phyloP scores from a whole-genome alignment of 2,113 vertebrate species.

The Mormyrus lacerda region DNA sequence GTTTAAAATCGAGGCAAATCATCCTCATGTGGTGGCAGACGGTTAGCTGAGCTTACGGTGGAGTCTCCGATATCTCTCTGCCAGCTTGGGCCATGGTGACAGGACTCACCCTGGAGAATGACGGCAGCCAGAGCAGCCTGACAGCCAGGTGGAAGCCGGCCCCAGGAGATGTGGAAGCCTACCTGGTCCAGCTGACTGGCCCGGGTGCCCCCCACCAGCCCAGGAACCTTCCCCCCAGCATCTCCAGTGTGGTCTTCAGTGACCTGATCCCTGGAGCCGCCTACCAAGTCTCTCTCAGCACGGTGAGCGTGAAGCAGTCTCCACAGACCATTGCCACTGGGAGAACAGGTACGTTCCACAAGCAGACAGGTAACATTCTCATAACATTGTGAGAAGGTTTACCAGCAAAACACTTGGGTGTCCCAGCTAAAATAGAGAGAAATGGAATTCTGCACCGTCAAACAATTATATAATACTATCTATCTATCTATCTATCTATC shows the following conservation, averaged over 20 bases:
- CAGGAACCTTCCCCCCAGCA: slow-evolving; percentile 45
- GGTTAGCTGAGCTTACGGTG: neutral
- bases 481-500: neutral
- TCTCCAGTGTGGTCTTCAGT: slow-evolving; percentile 55
- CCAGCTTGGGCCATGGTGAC: slow-evolving; percentile 69
- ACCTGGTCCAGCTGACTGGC: slow-evolving; percentile 60
- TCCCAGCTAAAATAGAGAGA: neutral
- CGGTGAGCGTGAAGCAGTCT: slow-evolving; percentile 66
- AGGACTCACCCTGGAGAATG: slow-evolving; percentile 58
- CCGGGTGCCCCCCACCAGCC: slow-evolving; percentile 49
- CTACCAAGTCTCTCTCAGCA: slow-evolving; percentile 66
- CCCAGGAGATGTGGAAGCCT: slow-evolving; percentile 64
- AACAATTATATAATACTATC: neutral
- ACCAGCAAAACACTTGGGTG: neutral
- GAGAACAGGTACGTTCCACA: slow-evolving; percentile 65
- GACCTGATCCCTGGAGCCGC: slow-evolving; percentile 68
- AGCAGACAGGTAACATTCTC: neutral
- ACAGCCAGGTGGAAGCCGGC: slow-evolving; percentile 73
- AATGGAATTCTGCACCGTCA: neutral
- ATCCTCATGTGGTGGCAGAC: neutral
- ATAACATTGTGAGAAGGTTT: neutral
- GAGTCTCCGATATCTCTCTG: neutral
- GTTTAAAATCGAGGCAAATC: neutral
- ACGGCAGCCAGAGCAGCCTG: slow-evolving; percentile 55
- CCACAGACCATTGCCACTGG: slow-evolving; percentile 51